These are phyloP conservation scores for Heliconius himera DNA, from an alignment of 1,140 invertebrate genomes.

Conservation along the genomic window DNA sequence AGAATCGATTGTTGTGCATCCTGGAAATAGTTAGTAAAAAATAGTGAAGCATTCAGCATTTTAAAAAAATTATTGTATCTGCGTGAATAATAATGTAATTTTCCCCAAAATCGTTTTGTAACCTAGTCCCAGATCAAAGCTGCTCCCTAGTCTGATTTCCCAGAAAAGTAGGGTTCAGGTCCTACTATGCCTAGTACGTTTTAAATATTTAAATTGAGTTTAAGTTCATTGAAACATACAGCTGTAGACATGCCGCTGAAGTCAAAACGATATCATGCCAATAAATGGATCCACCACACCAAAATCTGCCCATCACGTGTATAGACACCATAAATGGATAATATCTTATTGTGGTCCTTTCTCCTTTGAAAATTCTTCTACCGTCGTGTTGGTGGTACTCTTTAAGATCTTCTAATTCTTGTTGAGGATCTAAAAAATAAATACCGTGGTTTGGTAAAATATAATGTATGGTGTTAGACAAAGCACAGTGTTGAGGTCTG, in stretches of 20 bases:
- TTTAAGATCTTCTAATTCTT: constrained; percentile 62
- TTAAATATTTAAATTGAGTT: not conserved
- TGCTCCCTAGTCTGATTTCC: too few species aligned
- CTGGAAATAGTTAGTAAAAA: constrained; percentile 41
- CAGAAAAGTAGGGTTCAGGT: too few species aligned
- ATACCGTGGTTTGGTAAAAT: not conserved
- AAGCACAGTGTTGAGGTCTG: too few species aligned
- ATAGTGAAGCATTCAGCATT: too few species aligned
- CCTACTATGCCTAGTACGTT: not conserved
- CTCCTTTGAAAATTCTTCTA: constrained; percentile 63
- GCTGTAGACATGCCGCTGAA: constrained; percentile 68
- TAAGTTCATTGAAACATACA: constrained; percentile 45
- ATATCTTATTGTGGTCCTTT: constrained; percentile 60
- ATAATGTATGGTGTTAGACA: too few species aligned
- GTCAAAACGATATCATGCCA: constrained; percentile 67
- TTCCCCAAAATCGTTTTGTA: too few species aligned
- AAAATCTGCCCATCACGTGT: constrained; percentile 68
- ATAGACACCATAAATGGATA: constrained; percentile 73
- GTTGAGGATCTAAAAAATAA: constrained; percentile 59
- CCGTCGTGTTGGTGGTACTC: constrained; percentile 59
- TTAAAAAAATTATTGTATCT: too few species aligned
- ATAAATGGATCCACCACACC: constrained; percentile 68
- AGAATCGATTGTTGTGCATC: constrained; percentile 74
- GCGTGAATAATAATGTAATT: too few species aligned
- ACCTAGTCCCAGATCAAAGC: too few species aligned